Conservation (phyloP, 2,888 invertebrate species). For the Pteria penguin region DNA sequence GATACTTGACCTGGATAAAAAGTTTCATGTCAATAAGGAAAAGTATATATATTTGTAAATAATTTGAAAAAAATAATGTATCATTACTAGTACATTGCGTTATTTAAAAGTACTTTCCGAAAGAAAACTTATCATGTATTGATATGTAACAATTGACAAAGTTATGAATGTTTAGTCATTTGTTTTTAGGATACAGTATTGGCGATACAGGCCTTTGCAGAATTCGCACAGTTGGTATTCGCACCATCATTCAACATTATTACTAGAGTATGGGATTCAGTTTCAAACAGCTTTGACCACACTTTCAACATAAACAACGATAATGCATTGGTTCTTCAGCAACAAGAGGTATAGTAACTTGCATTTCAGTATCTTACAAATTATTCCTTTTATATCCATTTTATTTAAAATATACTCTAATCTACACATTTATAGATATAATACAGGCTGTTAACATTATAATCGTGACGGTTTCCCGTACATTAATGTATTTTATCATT, state of each 20-base stretch:
- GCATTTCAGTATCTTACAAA: neutral
- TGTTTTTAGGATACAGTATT: slow-evolving; percentile 74
- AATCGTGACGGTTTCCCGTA: too few species aligned
- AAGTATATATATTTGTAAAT: too few species aligned
- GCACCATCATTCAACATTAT: slow-evolving; percentile 36
- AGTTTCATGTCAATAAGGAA: too few species aligned
- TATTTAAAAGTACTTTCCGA: too few species aligned
- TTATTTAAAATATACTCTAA: too few species aligned
- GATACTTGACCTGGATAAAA: too few species aligned
- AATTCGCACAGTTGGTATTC: slow-evolving; percentile 64
- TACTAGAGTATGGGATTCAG: slow-evolving; percentile 36
- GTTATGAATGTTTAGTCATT: neutral
- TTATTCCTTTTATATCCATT: too few species aligned
- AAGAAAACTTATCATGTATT: neutral
- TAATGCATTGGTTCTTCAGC: slow-evolving; percentile 75
- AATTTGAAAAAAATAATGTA: too few species aligned
- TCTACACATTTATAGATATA: too few species aligned
- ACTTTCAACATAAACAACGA: slow-evolving; percentile 50
- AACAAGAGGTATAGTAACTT: slow-evolving; percentile 70
- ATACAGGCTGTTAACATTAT: too few species aligned
- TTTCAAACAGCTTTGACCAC: neutral
- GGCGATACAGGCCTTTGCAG: slow-evolving; percentile 76
- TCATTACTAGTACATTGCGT: too few species aligned
- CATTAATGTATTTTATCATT: too few species aligned
- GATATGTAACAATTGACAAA: neutral